Percentiles rank a stretch among this genome's conserved stretches.
Conservation (phyloP, 1,140 invertebrate genomes). For the Ctenoplectra terminalis region DNA sequence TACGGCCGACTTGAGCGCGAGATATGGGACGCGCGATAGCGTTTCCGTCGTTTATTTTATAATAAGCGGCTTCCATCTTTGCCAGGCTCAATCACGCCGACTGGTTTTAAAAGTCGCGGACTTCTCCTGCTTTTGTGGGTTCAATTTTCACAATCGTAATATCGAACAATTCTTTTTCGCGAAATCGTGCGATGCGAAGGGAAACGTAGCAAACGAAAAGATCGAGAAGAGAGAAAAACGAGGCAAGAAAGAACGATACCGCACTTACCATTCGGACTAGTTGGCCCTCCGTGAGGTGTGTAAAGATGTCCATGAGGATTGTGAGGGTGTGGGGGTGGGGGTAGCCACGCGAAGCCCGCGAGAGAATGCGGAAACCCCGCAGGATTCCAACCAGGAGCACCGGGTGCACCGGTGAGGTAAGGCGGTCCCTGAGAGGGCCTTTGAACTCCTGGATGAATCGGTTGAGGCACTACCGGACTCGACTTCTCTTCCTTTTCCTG, state of each 20-base stretch:
- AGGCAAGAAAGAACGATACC: no score
- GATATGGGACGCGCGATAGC: neutral
- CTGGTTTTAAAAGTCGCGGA: neutral
- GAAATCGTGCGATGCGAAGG: no score
- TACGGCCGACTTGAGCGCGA: slow-evolving; percentile 1
- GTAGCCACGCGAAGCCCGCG: slow-evolving; percentile 81
- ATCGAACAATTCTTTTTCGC: no score
- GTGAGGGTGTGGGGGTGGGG: slow-evolving; percentile 81
- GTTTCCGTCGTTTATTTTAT: slow-evolving; percentile 3
- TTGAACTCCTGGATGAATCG: slow-evolving; percentile 81
- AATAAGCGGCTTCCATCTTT: slow-evolving; percentile 3
- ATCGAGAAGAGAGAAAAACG: no score
- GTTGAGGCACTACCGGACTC: slow-evolving; percentile 81
- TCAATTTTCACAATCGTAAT: no score
- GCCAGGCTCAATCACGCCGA: neutral
- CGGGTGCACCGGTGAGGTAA: slow-evolving; percentile 74
- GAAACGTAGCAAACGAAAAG: no score
- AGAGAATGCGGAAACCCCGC: slow-evolving; percentile 80
- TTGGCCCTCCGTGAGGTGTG: slow-evolving; percentile 78
- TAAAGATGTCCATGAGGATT: slow-evolving; percentile 81
- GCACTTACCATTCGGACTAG: slow-evolving; percentile 81
- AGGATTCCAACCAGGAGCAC: slow-evolving; percentile 77
- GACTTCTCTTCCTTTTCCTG: slow-evolving; percentile 78
- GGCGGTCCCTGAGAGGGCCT: slow-evolving; percentile 75
- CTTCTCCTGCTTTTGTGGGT: no score